Percentiles rank a stretch among this genome's conserved stretches.
These are phyloP conservation scores for Hanleya hanleyi DNA, from an alignment of 2,888 invertebrate species.

Conservation along the genomic window DNA sequence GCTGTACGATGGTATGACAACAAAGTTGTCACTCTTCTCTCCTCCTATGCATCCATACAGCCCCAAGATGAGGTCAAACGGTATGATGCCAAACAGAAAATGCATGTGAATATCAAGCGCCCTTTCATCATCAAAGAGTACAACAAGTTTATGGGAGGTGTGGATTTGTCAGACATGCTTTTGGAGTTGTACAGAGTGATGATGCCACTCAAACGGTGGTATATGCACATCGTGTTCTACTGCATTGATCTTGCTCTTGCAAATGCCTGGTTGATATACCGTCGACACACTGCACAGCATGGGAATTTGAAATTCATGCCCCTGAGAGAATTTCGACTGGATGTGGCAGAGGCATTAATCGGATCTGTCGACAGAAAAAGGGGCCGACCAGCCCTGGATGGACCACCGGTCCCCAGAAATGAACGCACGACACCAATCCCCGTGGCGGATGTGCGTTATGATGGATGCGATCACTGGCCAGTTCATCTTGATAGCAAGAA, in stretches of 20 bases:
- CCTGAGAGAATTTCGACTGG: conserved; percentile 1
- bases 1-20: conserved; percentile 44
- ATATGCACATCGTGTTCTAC: conserved; percentile 18
- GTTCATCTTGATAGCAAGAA: neutral
- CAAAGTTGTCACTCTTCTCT: conserved; percentile 32
- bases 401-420: neutral
- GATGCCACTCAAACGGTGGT: conserved; percentile 11
- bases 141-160: conserved; percentile 25
- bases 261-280: conserved; percentile 23
- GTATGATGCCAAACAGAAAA: conserved; percentile 23
- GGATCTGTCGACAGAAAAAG: neutral
- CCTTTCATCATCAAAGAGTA: conserved; percentile 12
- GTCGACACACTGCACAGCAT: neutral
- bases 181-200: neutral
- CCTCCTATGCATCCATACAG: conserved; percentile 32
- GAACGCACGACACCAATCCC: neutral
- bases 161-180: conserved; percentile 17
- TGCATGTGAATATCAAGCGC: neutral
- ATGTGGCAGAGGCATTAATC: neutral
- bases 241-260: conserved; percentile 1
- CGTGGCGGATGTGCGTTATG: neutral
- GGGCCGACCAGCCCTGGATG: neutral
- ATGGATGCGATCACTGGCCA: conserved; percentile 4
- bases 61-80: conserved; percentile 22
- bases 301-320: neutral